Percentiles rank a stretch among this genome's conserved stretches.
Evolutionary conservation across 2,888 invertebrate genomes (phyloP).

Genomic region (Oasisia sp.): DNA sequence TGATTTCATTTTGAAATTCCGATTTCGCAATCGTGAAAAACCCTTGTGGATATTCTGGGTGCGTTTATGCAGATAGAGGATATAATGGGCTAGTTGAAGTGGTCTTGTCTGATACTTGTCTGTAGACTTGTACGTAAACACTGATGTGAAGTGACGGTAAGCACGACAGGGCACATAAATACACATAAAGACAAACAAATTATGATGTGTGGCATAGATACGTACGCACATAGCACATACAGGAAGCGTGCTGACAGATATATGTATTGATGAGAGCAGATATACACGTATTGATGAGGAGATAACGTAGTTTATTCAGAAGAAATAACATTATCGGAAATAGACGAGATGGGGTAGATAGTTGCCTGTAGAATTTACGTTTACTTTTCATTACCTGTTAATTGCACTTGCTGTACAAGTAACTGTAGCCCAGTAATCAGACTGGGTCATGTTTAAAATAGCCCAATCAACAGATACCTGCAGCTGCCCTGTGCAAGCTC

Average conservation of each 20-base stretch:
- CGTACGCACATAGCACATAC: background rate
- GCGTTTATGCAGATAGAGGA: background rate
- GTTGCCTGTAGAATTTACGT: background rate
- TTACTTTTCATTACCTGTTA: slow-evolving; percentile 6
- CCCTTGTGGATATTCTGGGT: background rate
- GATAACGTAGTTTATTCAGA: background rate
- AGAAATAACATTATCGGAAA: background rate
- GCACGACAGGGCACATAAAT: background rate
- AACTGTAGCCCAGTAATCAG: background rate
- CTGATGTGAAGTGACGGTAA: background rate
- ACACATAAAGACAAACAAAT: slow-evolving; percentile 4
- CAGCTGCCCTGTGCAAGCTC: background rate
- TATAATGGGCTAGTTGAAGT: background rate
- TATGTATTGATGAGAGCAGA: background rate
- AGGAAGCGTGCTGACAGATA: background rate
- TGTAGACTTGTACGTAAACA: background rate
- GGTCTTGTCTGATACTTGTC: background rate
- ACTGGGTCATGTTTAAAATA: slow-evolving; percentile 14
- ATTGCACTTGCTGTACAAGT: slow-evolving; percentile 17
- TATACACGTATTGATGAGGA: too few relatives aligned
- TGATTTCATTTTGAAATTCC: background rate
- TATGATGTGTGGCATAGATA: background rate
- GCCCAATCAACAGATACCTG: slow-evolving; percentile 6
- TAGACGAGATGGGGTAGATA: background rate
- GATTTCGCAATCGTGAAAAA: background rate